A percentile compares a stretch with the other conserved stretches of the same genome.
Conservation (phyloP, 2,888 invertebrate genomes). For the Aelia acuminata region DNA sequence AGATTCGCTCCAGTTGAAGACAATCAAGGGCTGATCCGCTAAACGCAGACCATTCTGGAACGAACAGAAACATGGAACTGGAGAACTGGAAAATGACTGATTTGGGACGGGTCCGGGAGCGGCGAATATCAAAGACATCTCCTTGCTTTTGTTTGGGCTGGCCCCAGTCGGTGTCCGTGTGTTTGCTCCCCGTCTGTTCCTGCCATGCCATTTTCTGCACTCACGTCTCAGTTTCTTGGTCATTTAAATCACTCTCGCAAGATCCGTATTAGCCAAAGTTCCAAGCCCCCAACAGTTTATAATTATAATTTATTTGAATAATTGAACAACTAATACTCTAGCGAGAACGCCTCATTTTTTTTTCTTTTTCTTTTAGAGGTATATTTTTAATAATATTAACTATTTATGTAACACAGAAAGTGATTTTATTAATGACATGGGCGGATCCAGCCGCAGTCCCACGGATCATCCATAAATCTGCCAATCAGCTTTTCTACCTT, state of each 20-base stretch:
- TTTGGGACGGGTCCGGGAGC: neutral
- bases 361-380: too few relatives aligned
- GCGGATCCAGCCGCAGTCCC: too few relatives aligned
- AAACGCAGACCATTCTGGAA: constrained; percentile 13
- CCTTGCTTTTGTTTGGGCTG: constrained; percentile 15
- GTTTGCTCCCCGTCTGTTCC: neutral
- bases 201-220: neutral
- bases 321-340: too few relatives aligned
- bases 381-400: too few relatives aligned
- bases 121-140: neutral
- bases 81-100: constrained; percentile 30
- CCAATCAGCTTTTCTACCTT: too few relatives aligned
- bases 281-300: too few relatives aligned
- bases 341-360: too few relatives aligned
- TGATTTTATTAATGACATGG: too few relatives aligned
- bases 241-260: neutral
- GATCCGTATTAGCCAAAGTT: too few relatives aligned
- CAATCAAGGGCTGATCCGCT: neutral
- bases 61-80: neutral
- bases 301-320: too few relatives aligned
- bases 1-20: neutral
- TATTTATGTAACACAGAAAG: too few relatives aligned
- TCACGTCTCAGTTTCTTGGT: neutral
- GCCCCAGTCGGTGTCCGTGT: neutral
- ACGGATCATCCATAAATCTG: too few relatives aligned